Conservation (phyloP, 2,797 vertebrate species). For the Acanthornis magna region DNA sequence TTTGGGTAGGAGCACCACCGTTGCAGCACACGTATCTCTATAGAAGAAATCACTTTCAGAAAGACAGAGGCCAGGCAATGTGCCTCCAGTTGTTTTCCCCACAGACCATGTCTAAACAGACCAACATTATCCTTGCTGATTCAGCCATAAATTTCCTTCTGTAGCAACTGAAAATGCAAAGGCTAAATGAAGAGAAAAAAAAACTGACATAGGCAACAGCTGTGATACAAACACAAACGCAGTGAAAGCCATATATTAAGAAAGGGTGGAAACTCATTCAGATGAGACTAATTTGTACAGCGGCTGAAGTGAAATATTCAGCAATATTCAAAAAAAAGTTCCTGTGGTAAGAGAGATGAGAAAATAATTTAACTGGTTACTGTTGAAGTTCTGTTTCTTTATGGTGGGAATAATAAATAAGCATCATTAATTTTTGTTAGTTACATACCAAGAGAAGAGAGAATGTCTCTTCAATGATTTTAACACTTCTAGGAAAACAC, state of each 20-base stretch:
- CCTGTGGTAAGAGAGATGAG: not conserved
- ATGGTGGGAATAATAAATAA: not conserved
- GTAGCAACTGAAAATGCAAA: not conserved
- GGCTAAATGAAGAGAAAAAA: not conserved
- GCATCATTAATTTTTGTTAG: not conserved
- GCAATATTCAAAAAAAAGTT: not conserved
- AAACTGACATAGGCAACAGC: not conserved
- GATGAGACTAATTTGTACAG: not conserved
- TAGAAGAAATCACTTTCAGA: not conserved
- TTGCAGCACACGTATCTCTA: not conserved
- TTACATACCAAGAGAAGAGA: not conserved
- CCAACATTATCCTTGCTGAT: not conserved
- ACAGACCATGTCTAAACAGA: not conserved
- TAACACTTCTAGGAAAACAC: not conserved
- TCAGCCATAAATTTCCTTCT: slow-evolving; percentile 6
- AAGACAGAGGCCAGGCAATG: not conserved
- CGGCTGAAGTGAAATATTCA: not conserved
- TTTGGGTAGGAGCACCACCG: not conserved
- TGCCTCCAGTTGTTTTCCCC: not conserved
- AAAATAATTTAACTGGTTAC: not conserved
- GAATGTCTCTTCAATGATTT: not conserved
- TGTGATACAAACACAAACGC: not conserved
- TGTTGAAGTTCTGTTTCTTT: not conserved
- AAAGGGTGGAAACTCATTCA: not conserved
- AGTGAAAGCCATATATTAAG: not conserved